Evolutionary conservation across 2,888 invertebrate genomes (phyloP).

Genomic region (Pyrgus malvae): DNA sequence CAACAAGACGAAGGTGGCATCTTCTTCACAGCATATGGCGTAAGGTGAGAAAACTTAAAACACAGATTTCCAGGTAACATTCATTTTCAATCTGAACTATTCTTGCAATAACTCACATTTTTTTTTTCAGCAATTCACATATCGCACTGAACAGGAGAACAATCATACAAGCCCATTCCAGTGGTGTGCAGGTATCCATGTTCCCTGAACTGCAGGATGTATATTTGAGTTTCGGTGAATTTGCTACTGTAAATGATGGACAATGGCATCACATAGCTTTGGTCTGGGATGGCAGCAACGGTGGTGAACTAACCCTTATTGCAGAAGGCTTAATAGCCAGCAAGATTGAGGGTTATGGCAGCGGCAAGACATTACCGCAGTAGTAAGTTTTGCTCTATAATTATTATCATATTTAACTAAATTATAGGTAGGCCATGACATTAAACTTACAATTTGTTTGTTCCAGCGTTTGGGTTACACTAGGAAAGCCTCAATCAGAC

Average conservation of each 20-base stretch:
- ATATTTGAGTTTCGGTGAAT: constrained; percentile 94
- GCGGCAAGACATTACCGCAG: constrained; percentile 90
- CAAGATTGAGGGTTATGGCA: constrained; percentile 93
- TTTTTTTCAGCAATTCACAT: constrained; percentile 85
- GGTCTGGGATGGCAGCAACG: constrained; percentile 95
- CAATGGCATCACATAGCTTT: constrained; percentile 98
- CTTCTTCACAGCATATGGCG: constrained; percentile 96
- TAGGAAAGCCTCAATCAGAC: constrained; percentile 93
- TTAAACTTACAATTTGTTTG: background rate
- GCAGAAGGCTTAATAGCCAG: constrained; percentile 98
- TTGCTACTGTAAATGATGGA: constrained; percentile 96
- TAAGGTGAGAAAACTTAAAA: constrained; percentile 81
- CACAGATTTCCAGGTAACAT: background rate
- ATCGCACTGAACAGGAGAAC: constrained; percentile 89
- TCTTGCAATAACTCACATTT: background rate
- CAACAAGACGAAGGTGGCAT: constrained; percentile 95
- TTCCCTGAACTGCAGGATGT: constrained; percentile 94
- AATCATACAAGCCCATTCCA: constrained; percentile 95
- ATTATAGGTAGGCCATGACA: background rate
- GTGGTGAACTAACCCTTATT: constrained; percentile 93
- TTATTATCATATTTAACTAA: background rate
- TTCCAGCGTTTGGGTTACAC: constrained; percentile 93
- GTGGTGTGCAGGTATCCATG: constrained; percentile 94
- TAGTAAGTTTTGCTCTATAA: constrained; percentile 82
- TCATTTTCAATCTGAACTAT: background rate